These are phyloP conservation scores for Lomographa bimaculata DNA, from an alignment of 2,888 invertebrate genomes.

Conservation along the genomic window DNA sequence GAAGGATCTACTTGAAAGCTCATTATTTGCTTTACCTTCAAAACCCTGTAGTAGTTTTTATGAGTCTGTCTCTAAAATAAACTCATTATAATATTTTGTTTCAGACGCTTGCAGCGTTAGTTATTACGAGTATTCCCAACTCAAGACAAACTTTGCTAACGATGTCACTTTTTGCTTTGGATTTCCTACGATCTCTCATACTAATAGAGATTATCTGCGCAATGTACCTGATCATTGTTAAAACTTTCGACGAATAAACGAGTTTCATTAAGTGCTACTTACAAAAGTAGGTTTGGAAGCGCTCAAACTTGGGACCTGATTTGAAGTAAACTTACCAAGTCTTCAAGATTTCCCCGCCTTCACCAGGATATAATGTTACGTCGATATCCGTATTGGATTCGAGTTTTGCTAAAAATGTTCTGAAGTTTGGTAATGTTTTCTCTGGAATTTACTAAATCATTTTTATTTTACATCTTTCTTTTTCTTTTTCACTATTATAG, in stretches of 20 bases:
- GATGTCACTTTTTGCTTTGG: slow-evolving; percentile 42
- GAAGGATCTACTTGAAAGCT: too few species aligned
- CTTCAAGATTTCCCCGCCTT: slow-evolving; percentile 14
- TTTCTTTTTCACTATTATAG: too few species aligned
- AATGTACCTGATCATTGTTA: slow-evolving; percentile 43
- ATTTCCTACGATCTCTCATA: slow-evolving; percentile 16
- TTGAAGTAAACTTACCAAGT: slow-evolving; percentile 24
- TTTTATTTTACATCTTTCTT: too few species aligned
- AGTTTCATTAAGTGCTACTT: slow-evolving; percentile 38
- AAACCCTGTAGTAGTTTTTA: too few species aligned
- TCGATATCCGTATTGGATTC: slow-evolving; percentile 14
- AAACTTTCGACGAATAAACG: slow-evolving; percentile 42
- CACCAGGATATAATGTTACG: slow-evolving; percentile 15
- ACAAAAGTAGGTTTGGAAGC: slow-evolving; percentile 19
- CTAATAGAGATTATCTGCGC: slow-evolving; percentile 45
- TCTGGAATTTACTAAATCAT: too few species aligned
- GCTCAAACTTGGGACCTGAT: slow-evolving; percentile 17
- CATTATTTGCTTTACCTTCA: too few species aligned
- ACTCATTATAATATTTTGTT: too few species aligned
- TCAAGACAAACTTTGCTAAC: slow-evolving; percentile 11
- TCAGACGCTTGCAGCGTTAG: too few species aligned
- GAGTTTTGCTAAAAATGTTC: slow-evolving; percentile 12
- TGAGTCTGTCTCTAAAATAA: too few species aligned
- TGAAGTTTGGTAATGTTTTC: slow-evolving; percentile 6
- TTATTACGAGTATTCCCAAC: too few species aligned